phyloP scores from a whole-genome alignment of 35 echinoderm and acorn worm species.

The Stichopus chloronotus region DNA sequence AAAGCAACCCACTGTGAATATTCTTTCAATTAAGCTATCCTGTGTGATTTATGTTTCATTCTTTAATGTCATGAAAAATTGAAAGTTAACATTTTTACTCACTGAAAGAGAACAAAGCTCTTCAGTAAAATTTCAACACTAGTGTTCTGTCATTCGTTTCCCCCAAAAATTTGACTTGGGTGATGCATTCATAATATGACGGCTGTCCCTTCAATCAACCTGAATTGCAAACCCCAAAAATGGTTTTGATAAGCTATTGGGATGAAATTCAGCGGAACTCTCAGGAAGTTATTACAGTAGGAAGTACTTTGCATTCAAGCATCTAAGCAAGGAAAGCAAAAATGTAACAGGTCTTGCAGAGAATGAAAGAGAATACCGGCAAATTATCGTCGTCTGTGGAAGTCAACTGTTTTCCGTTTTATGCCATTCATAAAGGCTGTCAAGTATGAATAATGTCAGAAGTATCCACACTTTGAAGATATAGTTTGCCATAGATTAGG shows the following conservation, averaged over 20 bases:
- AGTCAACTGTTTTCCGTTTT: background rate
- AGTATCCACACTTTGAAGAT: background rate
- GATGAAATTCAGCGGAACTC: background rate
- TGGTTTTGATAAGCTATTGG: background rate
- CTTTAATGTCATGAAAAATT: too few relatives aligned
- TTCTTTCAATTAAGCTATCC: too few relatives aligned
- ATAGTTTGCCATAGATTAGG: too few relatives aligned
- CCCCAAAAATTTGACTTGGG: too few relatives aligned
- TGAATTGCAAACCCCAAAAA: background rate
- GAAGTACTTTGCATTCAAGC: background rate
- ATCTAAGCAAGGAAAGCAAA: background rate
- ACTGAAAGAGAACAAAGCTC: too few relatives aligned
- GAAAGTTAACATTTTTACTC: too few relatives aligned
- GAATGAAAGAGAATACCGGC: background rate
- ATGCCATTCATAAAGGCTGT: background rate
- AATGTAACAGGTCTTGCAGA: background rate
- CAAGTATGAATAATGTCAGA: background rate
- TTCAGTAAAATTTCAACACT: too few relatives aligned
- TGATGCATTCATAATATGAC: too few relatives aligned
- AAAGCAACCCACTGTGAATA: too few relatives aligned
- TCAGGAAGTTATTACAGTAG: conserved; percentile 16
- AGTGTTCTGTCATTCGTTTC: too few relatives aligned
- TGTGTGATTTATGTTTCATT: too few relatives aligned
- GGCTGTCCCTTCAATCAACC: background rate
- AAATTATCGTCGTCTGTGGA: background rate